phyloP scores from a whole-genome alignment of 2,888 invertebrate genomes.

The Leptarthrus brevirostris region DNA sequence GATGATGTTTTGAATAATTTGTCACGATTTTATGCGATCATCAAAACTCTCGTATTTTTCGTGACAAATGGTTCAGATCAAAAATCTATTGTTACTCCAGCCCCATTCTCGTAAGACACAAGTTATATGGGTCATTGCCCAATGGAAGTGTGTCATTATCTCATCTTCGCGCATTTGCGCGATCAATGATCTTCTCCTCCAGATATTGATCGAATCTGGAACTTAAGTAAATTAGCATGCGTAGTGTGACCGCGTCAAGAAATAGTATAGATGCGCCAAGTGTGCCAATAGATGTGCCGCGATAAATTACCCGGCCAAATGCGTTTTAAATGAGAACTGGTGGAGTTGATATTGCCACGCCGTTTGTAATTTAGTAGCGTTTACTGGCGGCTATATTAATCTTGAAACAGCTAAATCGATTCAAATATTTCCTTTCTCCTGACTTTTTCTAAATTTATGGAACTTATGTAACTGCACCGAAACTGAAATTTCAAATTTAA shows the following conservation, averaged over 20 bases:
- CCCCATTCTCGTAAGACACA: background rate
- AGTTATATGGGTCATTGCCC: constrained; percentile 12
- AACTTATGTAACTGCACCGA: background rate
- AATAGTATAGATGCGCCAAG: constrained; percentile 30
- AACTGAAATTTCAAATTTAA: background rate
- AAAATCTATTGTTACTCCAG: background rate
- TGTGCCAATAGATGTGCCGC: constrained; percentile 35
- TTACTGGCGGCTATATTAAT: constrained; percentile 7
- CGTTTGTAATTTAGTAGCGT: background rate
- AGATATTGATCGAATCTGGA: constrained; percentile 4
- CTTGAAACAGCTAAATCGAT: background rate
- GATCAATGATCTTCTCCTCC: background rate
- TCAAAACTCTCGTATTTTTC: background rate
- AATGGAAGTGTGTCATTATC: constrained; percentile 29
- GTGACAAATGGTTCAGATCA: too few relatives aligned
- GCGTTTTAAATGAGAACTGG: background rate
- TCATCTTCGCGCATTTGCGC: background rate
- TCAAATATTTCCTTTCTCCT: constrained; percentile 19
- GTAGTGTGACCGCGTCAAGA: background rate
- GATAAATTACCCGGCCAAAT: constrained; percentile 9
- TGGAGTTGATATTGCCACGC: background rate
- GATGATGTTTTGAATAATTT: constrained; percentile 14
- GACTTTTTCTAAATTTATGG: background rate
- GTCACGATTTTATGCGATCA: constrained; percentile 11
- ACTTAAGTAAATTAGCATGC: constrained; percentile 27